Conservation (phyloP, 2,888 invertebrate genomes). For the Labia minor region DNA sequence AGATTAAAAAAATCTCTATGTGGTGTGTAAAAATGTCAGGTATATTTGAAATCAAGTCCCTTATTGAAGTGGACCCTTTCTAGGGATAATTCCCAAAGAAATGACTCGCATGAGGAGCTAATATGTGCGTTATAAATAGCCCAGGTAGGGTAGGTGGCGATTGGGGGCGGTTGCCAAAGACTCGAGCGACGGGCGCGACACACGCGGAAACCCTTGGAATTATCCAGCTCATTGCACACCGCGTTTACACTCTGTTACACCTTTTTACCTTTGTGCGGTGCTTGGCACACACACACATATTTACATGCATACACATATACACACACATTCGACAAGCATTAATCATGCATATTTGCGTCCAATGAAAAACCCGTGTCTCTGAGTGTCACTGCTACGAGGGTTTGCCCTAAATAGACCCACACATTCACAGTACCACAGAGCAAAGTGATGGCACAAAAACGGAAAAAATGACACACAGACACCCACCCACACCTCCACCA, state of each 20-base stretch:
- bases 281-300: neutral
- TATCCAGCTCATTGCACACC: neutral
- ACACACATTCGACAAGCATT: neutral
- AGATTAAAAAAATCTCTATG: too few relatives aligned
- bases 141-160: neutral
- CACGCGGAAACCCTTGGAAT: constrained; percentile 13
- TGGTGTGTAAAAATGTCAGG: neutral
- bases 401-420: neutral
- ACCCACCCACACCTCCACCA: neutral
- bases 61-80: neutral
- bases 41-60: neutral
- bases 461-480: constrained; percentile 4
- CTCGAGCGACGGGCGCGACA: constrained; percentile 3
- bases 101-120: neutral
- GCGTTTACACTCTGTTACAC: constrained; percentile 13
- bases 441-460: neutral
- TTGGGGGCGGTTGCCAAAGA: neutral
- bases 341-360: constrained; percentile 13
- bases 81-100: neutral
- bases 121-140: neutral
- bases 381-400: neutral
- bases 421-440: too few relatives aligned
- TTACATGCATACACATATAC: neutral
- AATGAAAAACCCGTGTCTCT: constrained; percentile 8
- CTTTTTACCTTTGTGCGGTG: neutral